Evolutionary conservation across 1,140 invertebrate genomes (phyloP).

Genomic region (Philotrypesis tridentata): DNA sequence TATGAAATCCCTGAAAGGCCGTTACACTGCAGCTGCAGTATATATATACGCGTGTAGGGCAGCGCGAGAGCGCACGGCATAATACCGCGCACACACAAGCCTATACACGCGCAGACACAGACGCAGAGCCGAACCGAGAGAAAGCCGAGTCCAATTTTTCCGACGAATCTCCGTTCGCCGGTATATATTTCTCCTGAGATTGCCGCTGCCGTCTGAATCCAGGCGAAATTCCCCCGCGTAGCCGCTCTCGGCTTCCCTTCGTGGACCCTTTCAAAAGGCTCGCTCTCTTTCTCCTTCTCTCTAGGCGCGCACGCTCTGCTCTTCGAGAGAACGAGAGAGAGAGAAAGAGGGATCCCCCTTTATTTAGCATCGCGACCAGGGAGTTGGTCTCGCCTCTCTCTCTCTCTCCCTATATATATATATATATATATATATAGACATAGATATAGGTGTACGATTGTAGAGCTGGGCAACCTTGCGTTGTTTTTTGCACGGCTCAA

Average conservation of each 20-base stretch:
- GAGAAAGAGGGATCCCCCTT: too few species aligned
- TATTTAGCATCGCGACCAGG: conserved; percentile 17
- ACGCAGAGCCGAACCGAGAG: neutral
- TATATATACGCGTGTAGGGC: too few species aligned
- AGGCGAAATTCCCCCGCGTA: conserved; percentile 2
- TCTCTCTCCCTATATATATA: neutral
- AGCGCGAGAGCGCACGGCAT: too few species aligned
- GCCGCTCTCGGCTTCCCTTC: neutral
- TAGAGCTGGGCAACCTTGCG: neutral
- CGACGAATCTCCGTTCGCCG: conserved; percentile 1
- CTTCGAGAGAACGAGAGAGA: too few species aligned
- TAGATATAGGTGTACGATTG: neutral
- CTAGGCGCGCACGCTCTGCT: too few species aligned
- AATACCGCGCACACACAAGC: too few species aligned
- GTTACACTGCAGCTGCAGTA: neutral
- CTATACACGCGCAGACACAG: neutral
- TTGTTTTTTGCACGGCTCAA: conserved; percentile 20
- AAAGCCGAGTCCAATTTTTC: conserved; percentile 17
- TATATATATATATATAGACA: neutral
- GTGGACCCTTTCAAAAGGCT: neutral
- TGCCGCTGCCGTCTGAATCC: neutral
- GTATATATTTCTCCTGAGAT: conserved; percentile 25
- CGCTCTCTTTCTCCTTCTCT: neutral
- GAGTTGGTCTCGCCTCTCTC: neutral
- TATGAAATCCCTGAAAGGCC: conserved; percentile 18